These are phyloP conservation scores for Bradypodion ventrale DNA, from an alignment of 2,797 vertebrate genomes.

Conservation along the genomic window DNA sequence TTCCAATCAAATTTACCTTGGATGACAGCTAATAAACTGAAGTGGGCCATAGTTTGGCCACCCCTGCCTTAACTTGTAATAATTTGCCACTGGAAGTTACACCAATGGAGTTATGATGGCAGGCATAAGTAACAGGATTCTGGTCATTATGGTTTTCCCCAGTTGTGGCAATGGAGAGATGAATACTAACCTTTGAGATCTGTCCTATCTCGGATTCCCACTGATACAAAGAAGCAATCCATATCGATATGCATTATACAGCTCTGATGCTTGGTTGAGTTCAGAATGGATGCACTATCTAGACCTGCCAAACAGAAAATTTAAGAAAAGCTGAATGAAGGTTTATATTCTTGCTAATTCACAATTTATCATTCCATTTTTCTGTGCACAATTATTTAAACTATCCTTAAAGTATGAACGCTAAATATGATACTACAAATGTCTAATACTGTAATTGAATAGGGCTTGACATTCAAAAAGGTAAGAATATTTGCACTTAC, in stretches of 20 bases:
- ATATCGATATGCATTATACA: slow-evolving; percentile 98
- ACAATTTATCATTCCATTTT: not conserved
- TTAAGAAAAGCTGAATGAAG: slow-evolving; percentile 60
- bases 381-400: slow-evolving; percentile 27
- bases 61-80: no score
- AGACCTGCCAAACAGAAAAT: slow-evolving; percentile 70
- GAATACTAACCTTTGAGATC: slow-evolving; percentile 90
- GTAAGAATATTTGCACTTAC: not conserved
- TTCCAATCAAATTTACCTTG: no score
- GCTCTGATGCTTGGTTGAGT: slow-evolving; percentile 80
- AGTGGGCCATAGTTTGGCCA: no score
- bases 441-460: not conserved
- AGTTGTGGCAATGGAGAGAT: not conserved
- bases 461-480: not conserved
- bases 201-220: slow-evolving; percentile 91
- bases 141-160: no score
- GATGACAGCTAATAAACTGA: no score
- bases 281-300: slow-evolving; percentile 75
- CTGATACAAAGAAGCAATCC: slow-evolving; percentile 99
- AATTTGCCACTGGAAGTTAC: no score
- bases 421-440: not conserved
- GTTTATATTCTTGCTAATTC: slow-evolving; percentile 42
- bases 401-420: not conserved
- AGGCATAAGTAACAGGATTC: no score
- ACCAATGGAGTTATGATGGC: no score